These are phyloP conservation scores for Hydrotaea diabolus DNA, from an alignment of 2,888 invertebrate genomes.

Conservation along the genomic window DNA sequence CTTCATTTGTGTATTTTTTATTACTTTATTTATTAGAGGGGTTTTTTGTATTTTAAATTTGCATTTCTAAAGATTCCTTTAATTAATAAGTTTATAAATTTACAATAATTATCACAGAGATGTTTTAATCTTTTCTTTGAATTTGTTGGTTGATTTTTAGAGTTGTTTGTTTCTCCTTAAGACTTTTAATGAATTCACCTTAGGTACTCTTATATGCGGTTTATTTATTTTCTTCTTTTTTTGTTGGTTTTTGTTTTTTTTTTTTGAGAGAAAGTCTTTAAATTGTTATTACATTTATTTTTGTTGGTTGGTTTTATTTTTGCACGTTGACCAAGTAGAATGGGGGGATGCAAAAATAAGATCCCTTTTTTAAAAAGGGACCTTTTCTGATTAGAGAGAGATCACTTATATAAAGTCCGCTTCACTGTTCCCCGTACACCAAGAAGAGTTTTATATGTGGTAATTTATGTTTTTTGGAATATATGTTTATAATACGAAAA, in stretches of 20 bases:
- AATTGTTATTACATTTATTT: slow-evolving; percentile 10
- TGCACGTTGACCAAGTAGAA: background rate
- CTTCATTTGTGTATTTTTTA: slow-evolving; percentile 72
- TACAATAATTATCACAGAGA: slow-evolving; percentile 81
- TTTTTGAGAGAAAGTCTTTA: slow-evolving; percentile 47
- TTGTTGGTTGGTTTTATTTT: slow-evolving; percentile 29
- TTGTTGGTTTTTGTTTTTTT: background rate
- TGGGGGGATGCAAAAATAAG: background rate
- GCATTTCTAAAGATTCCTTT: slow-evolving; percentile 70
- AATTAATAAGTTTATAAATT: slow-evolving; percentile 78
- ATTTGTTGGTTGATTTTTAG: slow-evolving; percentile 76
- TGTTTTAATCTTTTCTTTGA: slow-evolving; percentile 81
- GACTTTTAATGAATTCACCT: slow-evolving; percentile 73
- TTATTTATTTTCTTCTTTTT: background rate
- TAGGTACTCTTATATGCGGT: slow-evolving; percentile 75
- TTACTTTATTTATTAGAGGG: slow-evolving; percentile 70
- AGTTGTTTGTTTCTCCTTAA: slow-evolving; percentile 74
- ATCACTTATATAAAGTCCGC: slow-evolving; percentile 73
- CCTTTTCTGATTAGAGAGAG: slow-evolving; percentile 71
- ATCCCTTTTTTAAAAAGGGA: slow-evolving; percentile 59
- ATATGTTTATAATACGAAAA: slow-evolving; percentile 57
- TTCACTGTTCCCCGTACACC: slow-evolving; percentile 6
- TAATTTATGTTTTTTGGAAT: slow-evolving; percentile 54
- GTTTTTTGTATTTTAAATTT: slow-evolving; percentile 74
- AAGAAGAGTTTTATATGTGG: slow-evolving; percentile 51